Conservation (phyloP, 2,888 invertebrate species). For the Anaspis maculata region DNA sequence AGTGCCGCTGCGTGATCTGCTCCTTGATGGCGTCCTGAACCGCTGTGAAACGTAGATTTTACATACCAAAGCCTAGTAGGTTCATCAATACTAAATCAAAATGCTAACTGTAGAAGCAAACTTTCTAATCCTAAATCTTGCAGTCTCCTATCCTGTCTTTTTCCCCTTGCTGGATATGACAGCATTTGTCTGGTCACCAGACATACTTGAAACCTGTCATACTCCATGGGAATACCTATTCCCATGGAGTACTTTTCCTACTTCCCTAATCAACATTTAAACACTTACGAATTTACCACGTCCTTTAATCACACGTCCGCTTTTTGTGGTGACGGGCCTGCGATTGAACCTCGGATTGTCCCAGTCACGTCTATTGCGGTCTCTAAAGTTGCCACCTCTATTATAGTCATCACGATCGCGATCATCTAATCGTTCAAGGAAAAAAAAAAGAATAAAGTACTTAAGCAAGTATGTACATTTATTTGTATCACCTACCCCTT, state of each 20-base stretch:
- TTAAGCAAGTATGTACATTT: background rate
- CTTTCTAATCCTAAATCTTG: no score
- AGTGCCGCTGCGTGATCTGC: slow-evolving; percentile 79
- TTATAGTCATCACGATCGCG: slow-evolving; percentile 12
- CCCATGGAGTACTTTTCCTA: no score
- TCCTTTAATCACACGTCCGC: slow-evolving; percentile 84
- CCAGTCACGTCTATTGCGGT: slow-evolving; percentile 37
- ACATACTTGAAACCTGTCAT: no score
- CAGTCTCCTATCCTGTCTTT: no score
- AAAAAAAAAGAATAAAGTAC: slow-evolving; percentile 5
- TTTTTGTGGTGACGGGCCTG: slow-evolving; percentile 51
- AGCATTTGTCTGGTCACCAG: no score
- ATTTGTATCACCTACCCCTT: slow-evolving; percentile 15
- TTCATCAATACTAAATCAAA: no score
- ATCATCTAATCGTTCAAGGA: slow-evolving; percentile 3
- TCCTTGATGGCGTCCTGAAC: slow-evolving; percentile 77
- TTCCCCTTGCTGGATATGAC: no score
- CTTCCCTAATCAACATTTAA: no score
- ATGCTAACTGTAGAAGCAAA: no score
- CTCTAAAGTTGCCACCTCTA: slow-evolving; percentile 19
- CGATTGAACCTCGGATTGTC: slow-evolving; percentile 31
- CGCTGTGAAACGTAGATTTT: no score
- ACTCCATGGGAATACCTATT: no score
- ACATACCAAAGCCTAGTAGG: no score
- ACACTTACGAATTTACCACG: slow-evolving; percentile 87